These are phyloP conservation scores for Eledone cirrhosa DNA, from an alignment of 2,888 invertebrate genomes.

Conservation along the genomic window DNA sequence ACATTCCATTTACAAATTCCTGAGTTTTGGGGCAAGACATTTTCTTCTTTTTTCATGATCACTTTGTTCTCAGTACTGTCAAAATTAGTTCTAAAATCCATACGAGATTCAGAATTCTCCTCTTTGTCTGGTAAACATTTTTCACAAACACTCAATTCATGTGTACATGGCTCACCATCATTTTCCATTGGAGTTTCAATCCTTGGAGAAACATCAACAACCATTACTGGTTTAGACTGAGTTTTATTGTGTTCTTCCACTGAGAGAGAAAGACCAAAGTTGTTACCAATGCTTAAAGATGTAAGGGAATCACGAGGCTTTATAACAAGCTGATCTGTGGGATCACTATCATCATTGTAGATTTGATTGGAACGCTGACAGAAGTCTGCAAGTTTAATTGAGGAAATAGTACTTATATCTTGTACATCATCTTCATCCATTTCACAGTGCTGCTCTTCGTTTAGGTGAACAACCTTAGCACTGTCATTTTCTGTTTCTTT, in stretches of 20 bases:
- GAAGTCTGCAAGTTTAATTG: conserved; percentile 13
- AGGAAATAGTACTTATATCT: conserved; percentile 10
- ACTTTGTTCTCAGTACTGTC: background rate
- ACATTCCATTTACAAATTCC: conserved; percentile 20
- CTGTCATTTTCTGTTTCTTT: conserved; percentile 19
- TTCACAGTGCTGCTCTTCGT: conserved; percentile 25
- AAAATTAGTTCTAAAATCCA: conserved; percentile 7
- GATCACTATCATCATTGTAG: background rate
- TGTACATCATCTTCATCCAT: conserved; percentile 18
- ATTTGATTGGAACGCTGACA: conserved; percentile 16
- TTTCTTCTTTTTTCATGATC: conserved; percentile 22
- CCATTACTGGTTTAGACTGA: conserved; percentile 11
- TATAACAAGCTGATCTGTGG: background rate
- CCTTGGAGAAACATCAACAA: background rate
- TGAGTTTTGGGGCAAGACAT: conserved; percentile 1
- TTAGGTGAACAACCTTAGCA: conserved; percentile 18
- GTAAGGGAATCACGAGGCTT: background rate
- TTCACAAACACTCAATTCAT: conserved; percentile 11
- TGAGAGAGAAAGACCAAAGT: conserved; percentile 14
- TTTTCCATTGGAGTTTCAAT: conserved; percentile 16
- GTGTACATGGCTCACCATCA: background rate
- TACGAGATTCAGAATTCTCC: background rate
- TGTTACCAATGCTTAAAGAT: conserved; percentile 4
- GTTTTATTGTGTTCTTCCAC: background rate
- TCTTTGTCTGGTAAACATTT: conserved; percentile 14